Percentiles rank a stretch among this genome's conserved stretches.
Evolutionary conservation across 1,140 invertebrate genomes (phyloP).

Genomic region (Pantala flavescens): DNA sequence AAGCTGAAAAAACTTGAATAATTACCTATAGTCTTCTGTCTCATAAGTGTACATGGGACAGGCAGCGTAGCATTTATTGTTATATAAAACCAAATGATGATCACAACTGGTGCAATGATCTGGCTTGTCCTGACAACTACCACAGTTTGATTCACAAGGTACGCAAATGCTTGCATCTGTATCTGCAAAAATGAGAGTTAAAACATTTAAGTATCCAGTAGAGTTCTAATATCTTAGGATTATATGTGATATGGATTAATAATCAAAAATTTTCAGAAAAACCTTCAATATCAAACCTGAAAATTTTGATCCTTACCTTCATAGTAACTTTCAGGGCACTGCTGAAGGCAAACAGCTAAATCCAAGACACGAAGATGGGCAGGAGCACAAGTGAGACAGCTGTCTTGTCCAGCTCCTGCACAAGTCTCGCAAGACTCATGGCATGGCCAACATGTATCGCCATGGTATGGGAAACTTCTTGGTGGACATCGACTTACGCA

Average conservation of each 20-base stretch:
- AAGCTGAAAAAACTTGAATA: too few species aligned
- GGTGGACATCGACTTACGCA: conserved; percentile 71
- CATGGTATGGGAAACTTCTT: conserved; percentile 63
- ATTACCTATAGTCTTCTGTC: conserved; percentile 64
- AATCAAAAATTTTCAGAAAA: too few species aligned
- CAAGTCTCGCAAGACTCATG: conserved; percentile 76
- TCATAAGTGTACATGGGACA: conserved; percentile 73
- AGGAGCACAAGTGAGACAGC: conserved; percentile 55
- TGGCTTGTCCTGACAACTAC: conserved; percentile 65
- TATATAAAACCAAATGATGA: conserved; percentile 66
- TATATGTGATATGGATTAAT: too few species aligned
- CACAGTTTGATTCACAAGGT: conserved; percentile 69
- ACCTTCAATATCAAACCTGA: too few species aligned
- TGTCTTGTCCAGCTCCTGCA: conserved; percentile 68
- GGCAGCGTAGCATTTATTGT: conserved; percentile 65
- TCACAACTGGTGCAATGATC: conserved; percentile 74
- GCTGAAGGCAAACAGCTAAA: conserved; percentile 20
- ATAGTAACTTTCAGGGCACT: conserved; percentile 28
- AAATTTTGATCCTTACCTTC: conserved; percentile 15
- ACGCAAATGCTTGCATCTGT: conserved; percentile 59
- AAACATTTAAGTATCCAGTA: neutral
- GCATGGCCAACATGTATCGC: conserved; percentile 66
- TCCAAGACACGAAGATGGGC: conserved; percentile 14
- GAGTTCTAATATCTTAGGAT: too few species aligned
- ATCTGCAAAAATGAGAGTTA: conserved; percentile 37